Evolutionary conservation across 2,888 invertebrate species (phyloP).

Genomic region (Drosophila picticornis): DNA sequence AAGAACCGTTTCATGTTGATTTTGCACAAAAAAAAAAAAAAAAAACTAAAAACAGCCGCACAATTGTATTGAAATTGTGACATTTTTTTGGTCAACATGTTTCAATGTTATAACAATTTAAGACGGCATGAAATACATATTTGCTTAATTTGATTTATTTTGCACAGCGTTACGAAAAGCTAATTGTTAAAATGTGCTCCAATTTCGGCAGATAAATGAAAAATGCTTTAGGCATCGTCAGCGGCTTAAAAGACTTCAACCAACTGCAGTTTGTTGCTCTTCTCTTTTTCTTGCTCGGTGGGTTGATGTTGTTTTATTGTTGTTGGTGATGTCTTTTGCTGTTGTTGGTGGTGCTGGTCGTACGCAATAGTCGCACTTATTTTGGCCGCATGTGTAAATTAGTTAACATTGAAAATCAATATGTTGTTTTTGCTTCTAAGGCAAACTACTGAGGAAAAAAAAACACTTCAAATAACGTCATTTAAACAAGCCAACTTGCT

Average conservation of each 20-base stretch:
- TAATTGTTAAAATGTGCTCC: slow-evolving; percentile 12
- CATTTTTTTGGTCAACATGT: background rate
- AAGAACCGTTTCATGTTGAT: too few relatives aligned
- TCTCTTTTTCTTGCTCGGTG: slow-evolving; percentile 2
- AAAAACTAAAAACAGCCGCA: background rate
- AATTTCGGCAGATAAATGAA: slow-evolving; percentile 28
- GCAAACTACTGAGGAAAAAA: slow-evolving; percentile 14
- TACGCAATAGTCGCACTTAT: slow-evolving; percentile 44
- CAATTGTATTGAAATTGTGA: slow-evolving; percentile 1
- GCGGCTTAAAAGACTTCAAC: slow-evolving; percentile 18
- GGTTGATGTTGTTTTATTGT: background rate
- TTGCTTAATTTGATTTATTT: background rate
- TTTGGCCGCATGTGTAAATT: slow-evolving; percentile 67
- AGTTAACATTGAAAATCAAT: slow-evolving; percentile 68
- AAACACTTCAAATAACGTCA: slow-evolving; percentile 9
- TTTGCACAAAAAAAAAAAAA: too few relatives aligned
- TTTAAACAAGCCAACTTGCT: slow-evolving; percentile 39
- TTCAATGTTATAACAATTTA: slow-evolving; percentile 5
- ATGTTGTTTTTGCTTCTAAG: slow-evolving; percentile 42
- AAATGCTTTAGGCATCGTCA: slow-evolving; percentile 25
- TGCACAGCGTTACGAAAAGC: background rate
- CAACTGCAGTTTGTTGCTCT: slow-evolving; percentile 37
- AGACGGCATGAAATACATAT: background rate
- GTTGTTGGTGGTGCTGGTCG: slow-evolving; percentile 2
- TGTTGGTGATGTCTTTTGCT: background rate